Percentiles rank a stretch among this genome's conserved stretches.
Evolutionary conservation across 2,113 vertebrate genomes (phyloP).

Genomic region (Alligator mississippiensis): DNA sequence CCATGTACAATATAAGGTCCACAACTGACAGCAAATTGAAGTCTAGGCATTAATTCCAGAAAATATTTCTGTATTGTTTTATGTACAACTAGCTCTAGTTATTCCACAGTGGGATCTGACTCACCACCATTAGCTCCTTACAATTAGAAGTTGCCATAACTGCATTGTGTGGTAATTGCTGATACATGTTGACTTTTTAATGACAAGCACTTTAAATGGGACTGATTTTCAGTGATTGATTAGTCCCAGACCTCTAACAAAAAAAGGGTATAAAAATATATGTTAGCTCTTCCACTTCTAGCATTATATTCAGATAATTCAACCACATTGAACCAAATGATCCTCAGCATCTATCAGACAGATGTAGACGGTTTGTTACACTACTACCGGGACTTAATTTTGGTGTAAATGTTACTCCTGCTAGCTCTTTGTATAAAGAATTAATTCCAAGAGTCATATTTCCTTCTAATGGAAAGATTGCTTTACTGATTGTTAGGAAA

Average conservation of each 20-base stretch:
- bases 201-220: neutral
- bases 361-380: constrained; percentile 72
- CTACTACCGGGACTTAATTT: constrained; percentile 75
- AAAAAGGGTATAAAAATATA: constrained; percentile 64
- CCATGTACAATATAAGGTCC: neutral
- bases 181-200: neutral
- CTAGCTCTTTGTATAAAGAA: constrained; percentile 79
- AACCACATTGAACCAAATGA: constrained; percentile 75
- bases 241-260: constrained; percentile 76
- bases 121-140: neutral
- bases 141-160: neutral
- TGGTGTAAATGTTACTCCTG: constrained; percentile 78
- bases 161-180: neutral
- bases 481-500: constrained; percentile 73
- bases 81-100: neutral
- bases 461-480: constrained; percentile 80
- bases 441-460: constrained; percentile 81
- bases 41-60: neutral
- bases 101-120: neutral
- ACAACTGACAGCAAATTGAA: neutral
- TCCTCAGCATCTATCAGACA: constrained; percentile 72
- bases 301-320: constrained; percentile 73
- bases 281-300: constrained; percentile 58
- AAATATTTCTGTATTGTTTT: neutral
- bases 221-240: constrained; percentile 41